phyloP scores from a whole-genome alignment of 2,797 vertebrate genomes.

The Mycteria americana region DNA sequence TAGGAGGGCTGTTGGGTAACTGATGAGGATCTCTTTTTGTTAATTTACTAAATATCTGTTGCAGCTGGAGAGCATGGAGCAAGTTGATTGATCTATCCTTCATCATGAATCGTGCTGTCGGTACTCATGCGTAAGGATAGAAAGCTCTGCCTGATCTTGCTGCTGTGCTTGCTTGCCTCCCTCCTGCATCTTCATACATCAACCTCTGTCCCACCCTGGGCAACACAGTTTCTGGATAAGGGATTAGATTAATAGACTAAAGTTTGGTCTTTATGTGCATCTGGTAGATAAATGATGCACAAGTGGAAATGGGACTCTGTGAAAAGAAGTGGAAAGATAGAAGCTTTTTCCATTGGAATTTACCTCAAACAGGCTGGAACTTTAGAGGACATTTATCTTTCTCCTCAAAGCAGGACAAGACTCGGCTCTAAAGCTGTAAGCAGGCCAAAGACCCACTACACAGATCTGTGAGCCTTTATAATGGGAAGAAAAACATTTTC shows the following conservation, averaged over 20 bases:
- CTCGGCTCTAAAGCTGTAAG: neutral
- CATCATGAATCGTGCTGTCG: neutral
- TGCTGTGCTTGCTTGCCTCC: rapidly evolving
- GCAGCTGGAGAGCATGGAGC: neutral
- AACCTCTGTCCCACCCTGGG: neutral
- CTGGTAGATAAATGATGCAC: neutral
- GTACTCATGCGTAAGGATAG: neutral
- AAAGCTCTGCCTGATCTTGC: neutral
- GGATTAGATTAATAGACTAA: neutral
- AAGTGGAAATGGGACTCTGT: neutral
- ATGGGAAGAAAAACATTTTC: neutral
- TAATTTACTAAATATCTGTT: neutral
- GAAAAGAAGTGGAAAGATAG: neutral
- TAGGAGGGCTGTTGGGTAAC: neutral
- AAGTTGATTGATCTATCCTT: neutral
- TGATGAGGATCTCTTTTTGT: neutral
- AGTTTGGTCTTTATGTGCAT: neutral
- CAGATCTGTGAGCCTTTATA: neutral
- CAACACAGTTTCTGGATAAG: neutral
- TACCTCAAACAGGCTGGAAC: neutral
- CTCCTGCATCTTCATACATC: neutral
- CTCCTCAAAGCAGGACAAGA: neutral
- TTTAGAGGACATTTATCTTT: neutral
- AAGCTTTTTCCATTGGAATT: neutral
- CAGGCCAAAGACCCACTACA: neutral